A percentile compares a stretch with the other conserved stretches of the same genome.
Conservation (phyloP, 1,140 invertebrate genomes). For the Brachionus sp. region DNA sequence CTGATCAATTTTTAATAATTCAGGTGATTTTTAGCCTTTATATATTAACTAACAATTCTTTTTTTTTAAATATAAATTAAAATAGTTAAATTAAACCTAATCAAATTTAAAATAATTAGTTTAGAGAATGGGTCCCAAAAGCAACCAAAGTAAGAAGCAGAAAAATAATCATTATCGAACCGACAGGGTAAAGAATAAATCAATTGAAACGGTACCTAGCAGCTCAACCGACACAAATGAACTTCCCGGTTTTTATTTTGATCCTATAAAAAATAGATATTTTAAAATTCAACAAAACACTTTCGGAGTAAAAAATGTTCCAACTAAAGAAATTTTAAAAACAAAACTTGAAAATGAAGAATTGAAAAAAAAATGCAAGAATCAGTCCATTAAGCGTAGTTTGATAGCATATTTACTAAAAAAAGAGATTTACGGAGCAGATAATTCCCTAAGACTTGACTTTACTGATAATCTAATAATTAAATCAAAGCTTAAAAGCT, state of each 20-base stretch:
- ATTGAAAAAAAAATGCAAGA: neutral
- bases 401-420: neutral
- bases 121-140: neutral
- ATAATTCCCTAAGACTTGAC: neutral
- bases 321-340: neutral
- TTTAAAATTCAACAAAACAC: constrained; percentile 36
- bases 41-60: too few species aligned
- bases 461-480: neutral
- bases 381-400: neutral
- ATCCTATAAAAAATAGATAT: constrained; percentile 36
- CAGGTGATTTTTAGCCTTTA: too few species aligned
- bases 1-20: too few species aligned
- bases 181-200: neutral
- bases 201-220: neutral
- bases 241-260: constrained; percentile 37
- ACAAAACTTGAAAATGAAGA: neutral
- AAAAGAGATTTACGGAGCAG: neutral
- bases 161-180: neutral
- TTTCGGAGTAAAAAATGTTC: neutral
- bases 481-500: neutral
- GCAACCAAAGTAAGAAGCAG: neutral
- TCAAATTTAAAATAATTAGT: neutral
- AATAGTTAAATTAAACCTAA: too few species aligned
- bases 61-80: too few species aligned
- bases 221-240: neutral